These are phyloP conservation scores for Hydropsyche tenuis DNA, from an alignment of 1,140 invertebrate species.

Conservation along the genomic window DNA sequence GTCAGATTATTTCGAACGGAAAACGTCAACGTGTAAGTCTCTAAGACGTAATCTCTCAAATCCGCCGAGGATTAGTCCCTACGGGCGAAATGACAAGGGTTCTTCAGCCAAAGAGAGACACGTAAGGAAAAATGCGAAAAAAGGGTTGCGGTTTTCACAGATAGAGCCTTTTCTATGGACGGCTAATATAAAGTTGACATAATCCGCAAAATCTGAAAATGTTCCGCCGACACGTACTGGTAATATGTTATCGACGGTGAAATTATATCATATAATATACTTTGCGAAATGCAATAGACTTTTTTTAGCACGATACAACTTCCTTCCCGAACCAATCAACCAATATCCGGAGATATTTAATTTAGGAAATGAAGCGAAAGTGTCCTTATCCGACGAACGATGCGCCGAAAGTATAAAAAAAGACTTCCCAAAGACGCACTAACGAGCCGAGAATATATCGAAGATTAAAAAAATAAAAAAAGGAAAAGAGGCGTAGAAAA, in stretches of 20 bases:
- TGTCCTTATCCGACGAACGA: not conserved
- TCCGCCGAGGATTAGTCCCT: slow-evolving; percentile 22
- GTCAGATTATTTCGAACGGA: slow-evolving; percentile 26
- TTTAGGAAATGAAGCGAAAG: slow-evolving; percentile 17
- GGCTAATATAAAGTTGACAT: not conserved
- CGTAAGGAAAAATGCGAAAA: slow-evolving; percentile 4
- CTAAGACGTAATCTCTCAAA: slow-evolving; percentile 27
- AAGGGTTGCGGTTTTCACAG: slow-evolving; percentile 19
- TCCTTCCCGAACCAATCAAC: slow-evolving; percentile 2
- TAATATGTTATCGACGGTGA: too few species aligned
- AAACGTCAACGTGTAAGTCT: slow-evolving; percentile 21
- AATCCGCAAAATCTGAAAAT: not conserved
- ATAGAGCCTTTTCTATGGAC: too few species aligned
- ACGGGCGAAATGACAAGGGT: slow-evolving; percentile 17
- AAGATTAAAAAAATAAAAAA: slow-evolving; percentile 20
- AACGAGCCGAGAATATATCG: slow-evolving; percentile 10
- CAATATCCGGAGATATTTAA: slow-evolving; percentile 4
- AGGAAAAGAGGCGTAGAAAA: slow-evolving; percentile 16
- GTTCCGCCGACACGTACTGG: too few species aligned
- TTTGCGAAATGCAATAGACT: too few species aligned
- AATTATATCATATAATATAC: too few species aligned
- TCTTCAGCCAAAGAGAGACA: not conserved
- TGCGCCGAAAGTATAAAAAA: not conserved
- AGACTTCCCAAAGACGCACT: not conserved
- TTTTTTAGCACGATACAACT: not conserved